phyloP scores from a whole-genome alignment of 2,888 invertebrate species.

The Diloba caeruleocephala region DNA sequence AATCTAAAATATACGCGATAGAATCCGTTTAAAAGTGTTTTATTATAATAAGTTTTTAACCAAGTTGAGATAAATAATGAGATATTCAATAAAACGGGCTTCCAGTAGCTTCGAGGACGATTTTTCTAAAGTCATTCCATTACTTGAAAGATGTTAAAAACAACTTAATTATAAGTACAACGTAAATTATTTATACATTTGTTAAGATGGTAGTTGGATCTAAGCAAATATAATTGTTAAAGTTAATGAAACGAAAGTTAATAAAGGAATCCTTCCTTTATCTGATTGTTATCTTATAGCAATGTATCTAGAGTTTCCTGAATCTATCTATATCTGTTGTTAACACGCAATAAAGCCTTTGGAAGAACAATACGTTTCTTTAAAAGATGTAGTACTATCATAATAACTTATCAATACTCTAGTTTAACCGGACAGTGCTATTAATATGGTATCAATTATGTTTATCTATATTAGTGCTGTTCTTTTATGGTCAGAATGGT shows the following conservation, averaged over 20 bases:
- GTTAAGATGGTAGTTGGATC: background rate
- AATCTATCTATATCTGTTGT: conserved; percentile 19
- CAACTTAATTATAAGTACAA: too few relatives aligned
- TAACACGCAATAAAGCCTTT: conserved; percentile 40
- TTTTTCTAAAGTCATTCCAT: too few relatives aligned
- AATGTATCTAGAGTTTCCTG: conserved; percentile 42
- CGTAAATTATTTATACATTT: too few relatives aligned
- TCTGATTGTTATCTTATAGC: conserved; percentile 31
- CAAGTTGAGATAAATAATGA: too few relatives aligned
- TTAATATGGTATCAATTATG: conserved; percentile 29
- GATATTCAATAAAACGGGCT: too few relatives aligned
- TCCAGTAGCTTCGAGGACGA: too few relatives aligned
- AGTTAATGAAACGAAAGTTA: background rate
- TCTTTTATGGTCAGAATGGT: conserved; percentile 22
- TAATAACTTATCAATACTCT: conserved; percentile 28
- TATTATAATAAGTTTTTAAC: too few relatives aligned
- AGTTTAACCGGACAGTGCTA: conserved; percentile 31
- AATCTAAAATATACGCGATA: too few relatives aligned
- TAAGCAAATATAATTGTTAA: background rate
- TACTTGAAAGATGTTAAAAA: too few relatives aligned
- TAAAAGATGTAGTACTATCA: conserved; percentile 22
- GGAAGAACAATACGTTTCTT: conserved; percentile 37
- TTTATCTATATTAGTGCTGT: conserved; percentile 23
- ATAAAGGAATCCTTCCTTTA: conserved; percentile 14
- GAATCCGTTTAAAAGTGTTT: too few relatives aligned